Conservation (phyloP, 2,113 vertebrate genomes). For the Formicarius rufipectus region DNA sequence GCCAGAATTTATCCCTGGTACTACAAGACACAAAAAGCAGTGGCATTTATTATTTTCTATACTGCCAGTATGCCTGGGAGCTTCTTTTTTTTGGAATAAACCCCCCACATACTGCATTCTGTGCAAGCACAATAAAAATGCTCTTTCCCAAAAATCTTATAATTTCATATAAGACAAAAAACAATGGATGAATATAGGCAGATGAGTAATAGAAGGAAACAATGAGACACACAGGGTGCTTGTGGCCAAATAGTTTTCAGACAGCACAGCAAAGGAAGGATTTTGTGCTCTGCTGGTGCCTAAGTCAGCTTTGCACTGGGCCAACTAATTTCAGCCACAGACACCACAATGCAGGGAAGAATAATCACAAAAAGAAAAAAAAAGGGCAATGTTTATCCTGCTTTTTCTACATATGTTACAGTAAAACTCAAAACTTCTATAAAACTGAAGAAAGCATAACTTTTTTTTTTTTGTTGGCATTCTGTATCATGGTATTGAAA, state of each 20-base stretch:
- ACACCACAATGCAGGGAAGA: neutral
- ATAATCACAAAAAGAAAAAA: neutral
- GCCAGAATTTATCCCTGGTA: neutral
- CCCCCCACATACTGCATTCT: neutral
- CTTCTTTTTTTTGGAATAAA: neutral
- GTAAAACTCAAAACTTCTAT: neutral
- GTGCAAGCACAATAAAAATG: slow-evolving; percentile 25
- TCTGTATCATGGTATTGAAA: neutral
- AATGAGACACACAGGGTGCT: slow-evolving; percentile 51
- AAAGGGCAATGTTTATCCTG: neutral
- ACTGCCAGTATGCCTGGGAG: neutral
- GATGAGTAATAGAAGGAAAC: slow-evolving; percentile 58
- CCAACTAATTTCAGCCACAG: slow-evolving; percentile 28
- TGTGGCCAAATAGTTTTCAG: slow-evolving; percentile 39
- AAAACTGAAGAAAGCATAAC: neutral
- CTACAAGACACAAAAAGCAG: neutral
- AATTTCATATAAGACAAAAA: slow-evolving; percentile 50
- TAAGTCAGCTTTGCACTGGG: neutral
- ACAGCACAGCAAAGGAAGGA: slow-evolving; percentile 42
- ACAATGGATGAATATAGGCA: slow-evolving; percentile 56
- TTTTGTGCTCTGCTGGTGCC: slow-evolving; percentile 28
- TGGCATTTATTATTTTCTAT: neutral
- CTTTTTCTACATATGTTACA: neutral
- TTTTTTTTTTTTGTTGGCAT: neutral
- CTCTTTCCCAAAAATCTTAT: slow-evolving; percentile 7